Conservation (phyloP, 1,140 invertebrate species). For the Drosophila pseudoananassae region DNA sequence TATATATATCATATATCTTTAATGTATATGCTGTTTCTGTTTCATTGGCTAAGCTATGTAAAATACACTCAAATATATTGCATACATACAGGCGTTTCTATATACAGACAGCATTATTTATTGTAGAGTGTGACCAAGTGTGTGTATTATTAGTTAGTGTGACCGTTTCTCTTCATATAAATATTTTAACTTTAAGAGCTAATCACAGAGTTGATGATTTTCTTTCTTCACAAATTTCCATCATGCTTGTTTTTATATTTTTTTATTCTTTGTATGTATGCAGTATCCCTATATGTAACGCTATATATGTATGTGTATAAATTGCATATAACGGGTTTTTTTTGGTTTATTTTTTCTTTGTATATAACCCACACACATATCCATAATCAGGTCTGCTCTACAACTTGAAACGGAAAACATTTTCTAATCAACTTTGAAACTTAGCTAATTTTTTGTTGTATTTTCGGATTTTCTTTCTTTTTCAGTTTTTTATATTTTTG, state of each 20-base stretch:
- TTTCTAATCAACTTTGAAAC: constrained; percentile 59
- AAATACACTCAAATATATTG: constrained; percentile 51
- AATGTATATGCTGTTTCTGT: constrained; percentile 22
- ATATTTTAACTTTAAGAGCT: constrained; percentile 79
- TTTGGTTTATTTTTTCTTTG: neutral
- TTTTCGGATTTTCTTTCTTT: constrained; percentile 13
- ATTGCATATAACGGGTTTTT: constrained; percentile 53
- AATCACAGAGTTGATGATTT: constrained; percentile 84
- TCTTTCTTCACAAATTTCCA: constrained; percentile 79
- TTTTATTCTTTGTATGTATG: constrained; percentile 31
- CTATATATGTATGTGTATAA: constrained; percentile 43
- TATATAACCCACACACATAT: constrained; percentile 1
- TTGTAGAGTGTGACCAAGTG: constrained; percentile 13
- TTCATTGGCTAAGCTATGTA: constrained; percentile 53
- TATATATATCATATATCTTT: neutral
- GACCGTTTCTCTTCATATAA: constrained; percentile 42
- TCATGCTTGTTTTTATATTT: constrained; percentile 40
- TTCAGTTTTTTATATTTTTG: constrained; percentile 19
- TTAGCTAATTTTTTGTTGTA: constrained; percentile 10
- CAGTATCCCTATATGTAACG: constrained; percentile 50
- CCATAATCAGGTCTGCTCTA: constrained; percentile 4
- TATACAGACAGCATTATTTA: constrained; percentile 40
- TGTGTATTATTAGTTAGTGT: constrained; percentile 3
- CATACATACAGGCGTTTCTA: constrained; percentile 49
- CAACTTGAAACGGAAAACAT: constrained; percentile 57